A percentile compares a stretch with the other conserved stretches of the same genome.
Conservation (phyloP, 2,888 invertebrate species). For the Alcis repandata region DNA sequence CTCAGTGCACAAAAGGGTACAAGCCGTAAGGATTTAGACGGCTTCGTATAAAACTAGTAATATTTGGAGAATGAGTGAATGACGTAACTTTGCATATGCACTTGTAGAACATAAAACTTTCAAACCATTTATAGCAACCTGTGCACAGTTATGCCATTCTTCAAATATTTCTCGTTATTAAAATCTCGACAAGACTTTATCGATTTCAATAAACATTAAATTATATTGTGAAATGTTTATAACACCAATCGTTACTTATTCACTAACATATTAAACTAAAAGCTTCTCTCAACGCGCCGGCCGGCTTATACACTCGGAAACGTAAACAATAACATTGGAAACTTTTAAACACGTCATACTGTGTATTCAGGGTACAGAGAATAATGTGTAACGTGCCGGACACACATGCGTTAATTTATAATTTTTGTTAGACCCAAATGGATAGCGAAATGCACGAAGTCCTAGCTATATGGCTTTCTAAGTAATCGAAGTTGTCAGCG, state of each 20-base stretch:
- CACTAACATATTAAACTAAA: constrained; percentile 65
- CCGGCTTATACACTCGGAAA: constrained; percentile 72
- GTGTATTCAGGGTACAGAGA: constrained; percentile 48
- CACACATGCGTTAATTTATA: background rate
- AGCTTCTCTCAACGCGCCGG: constrained; percentile 76
- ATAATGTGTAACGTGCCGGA: constrained; percentile 5
- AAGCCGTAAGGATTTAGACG: no score
- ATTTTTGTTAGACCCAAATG: no score
- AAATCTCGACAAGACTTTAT: constrained; percentile 34
- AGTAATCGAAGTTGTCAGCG: no score
- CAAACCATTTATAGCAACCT: background rate
- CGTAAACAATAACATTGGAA: constrained; percentile 83
- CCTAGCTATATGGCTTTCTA: no score
- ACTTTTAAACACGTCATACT: constrained; percentile 82
- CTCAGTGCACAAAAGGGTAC: no score
- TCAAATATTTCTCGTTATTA: constrained; percentile 26
- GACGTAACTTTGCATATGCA: no score
- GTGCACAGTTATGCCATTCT: constrained; percentile 10
- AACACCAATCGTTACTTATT: constrained; percentile 52
- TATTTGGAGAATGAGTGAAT: background rate
- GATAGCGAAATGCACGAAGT: no score
- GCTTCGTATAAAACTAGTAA: background rate
- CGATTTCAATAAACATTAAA: constrained; percentile 34
- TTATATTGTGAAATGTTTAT: constrained; percentile 33
- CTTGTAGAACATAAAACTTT: no score